Percentiles rank a stretch among this genome's conserved stretches.
Evolutionary conservation across 2,888 invertebrate genomes (phyloP).

Genomic region (Dicycla oo): DNA sequence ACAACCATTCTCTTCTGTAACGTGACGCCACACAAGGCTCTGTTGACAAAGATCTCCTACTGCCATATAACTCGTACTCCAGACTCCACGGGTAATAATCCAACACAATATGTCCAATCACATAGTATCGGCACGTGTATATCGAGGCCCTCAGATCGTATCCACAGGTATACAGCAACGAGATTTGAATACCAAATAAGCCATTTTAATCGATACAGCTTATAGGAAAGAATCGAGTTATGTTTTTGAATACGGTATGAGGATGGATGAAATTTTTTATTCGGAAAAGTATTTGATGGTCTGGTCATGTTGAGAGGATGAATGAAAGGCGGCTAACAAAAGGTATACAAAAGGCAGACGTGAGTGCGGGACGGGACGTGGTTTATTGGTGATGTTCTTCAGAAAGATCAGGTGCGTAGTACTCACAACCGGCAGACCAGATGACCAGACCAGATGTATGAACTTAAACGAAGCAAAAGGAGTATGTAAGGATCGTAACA

Average conservation of each 20-base stretch:
- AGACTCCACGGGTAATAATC: slow-evolving; percentile 20
- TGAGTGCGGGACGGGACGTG: no score
- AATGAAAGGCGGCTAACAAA: not conserved
- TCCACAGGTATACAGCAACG: slow-evolving; percentile 9
- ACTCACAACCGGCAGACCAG: no score
- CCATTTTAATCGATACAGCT: slow-evolving; percentile 42
- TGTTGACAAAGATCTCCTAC: slow-evolving; percentile 15
- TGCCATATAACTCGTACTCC: slow-evolving; percentile 9
- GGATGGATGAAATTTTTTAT: not conserved
- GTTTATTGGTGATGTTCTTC: not conserved
- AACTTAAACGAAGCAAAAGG: not conserved
- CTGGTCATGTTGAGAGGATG: not conserved
- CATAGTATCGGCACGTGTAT: slow-evolving; percentile 46
- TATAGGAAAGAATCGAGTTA: slow-evolving; percentile 13
- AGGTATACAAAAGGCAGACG: not conserved
- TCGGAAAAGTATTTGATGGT: not conserved
- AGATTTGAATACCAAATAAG: slow-evolving; percentile 53
- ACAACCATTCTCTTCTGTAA: not conserved
- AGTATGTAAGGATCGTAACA: not conserved
- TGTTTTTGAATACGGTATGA: not conserved
- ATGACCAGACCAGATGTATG: not conserved
- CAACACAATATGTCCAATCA: slow-evolving; percentile 44
- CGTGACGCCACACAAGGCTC: not conserved
- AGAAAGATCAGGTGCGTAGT: not conserved
- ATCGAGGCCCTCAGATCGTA: slow-evolving; percentile 41